These are phyloP conservation scores for Hormaphis cornu DNA, from an alignment of 1,140 invertebrate genomes.

Conservation along the genomic window DNA sequence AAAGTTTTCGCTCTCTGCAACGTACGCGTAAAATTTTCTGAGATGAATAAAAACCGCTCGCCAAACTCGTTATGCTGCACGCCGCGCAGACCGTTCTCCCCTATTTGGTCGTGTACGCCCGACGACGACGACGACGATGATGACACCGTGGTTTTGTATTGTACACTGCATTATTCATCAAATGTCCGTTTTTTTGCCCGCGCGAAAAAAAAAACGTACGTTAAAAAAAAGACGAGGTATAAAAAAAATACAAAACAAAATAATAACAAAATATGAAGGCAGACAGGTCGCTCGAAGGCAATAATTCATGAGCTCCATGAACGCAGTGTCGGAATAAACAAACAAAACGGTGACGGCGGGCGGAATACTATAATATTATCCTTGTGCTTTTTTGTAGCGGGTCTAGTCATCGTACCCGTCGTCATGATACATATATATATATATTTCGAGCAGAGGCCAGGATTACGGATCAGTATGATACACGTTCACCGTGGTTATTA, in stretches of 20 bases:
- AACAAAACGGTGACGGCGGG: slow-evolving; percentile 4
- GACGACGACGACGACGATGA: neutral
- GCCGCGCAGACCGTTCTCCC: neutral
- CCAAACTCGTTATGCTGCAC: slow-evolving; percentile 14
- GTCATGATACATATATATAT: too few species aligned
- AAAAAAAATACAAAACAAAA: neutral
- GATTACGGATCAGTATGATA: too few species aligned
- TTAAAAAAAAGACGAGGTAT: neutral
- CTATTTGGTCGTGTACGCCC: neutral
- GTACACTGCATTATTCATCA: slow-evolving; percentile 26
- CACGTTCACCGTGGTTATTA: too few species aligned
- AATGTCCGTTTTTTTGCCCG: slow-evolving; percentile 14
- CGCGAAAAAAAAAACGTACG: neutral
- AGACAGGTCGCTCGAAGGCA: slow-evolving; percentile 22
- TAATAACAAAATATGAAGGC: neutral
- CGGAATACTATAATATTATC: too few species aligned
- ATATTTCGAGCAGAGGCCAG: too few species aligned
- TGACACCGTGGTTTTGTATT: slow-evolving; percentile 14
- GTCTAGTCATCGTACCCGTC: too few species aligned
- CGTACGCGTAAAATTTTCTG: too few species aligned
- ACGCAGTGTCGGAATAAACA: slow-evolving; percentile 16
- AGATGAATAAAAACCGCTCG: too few species aligned
- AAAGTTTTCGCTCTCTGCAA: neutral
- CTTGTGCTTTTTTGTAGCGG: too few species aligned
- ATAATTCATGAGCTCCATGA: slow-evolving; percentile 22